phyloP scores from a whole-genome alignment of 2,113 vertebrate genomes.

The Natator depressus region DNA sequence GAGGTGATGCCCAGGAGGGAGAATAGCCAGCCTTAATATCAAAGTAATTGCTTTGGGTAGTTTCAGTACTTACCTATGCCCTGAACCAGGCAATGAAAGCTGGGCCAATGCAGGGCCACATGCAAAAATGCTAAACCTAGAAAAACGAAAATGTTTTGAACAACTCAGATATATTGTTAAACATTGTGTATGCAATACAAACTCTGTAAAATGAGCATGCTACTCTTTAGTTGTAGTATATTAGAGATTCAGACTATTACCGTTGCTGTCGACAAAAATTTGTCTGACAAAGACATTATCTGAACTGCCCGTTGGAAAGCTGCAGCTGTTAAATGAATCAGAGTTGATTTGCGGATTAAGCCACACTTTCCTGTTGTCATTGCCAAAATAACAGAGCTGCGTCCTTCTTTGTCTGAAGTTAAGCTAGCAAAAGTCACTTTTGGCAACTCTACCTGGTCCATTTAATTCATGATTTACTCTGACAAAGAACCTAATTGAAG shows the following conservation, averaged over 20 bases:
- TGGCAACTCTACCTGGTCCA: slow-evolving; percentile 24
- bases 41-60: background rate
- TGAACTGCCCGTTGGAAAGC: background rate
- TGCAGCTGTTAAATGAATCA: background rate
- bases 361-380: slow-evolving; percentile 62
- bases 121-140: background rate
- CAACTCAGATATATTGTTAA: background rate
- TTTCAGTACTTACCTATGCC: background rate
- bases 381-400: slow-evolving; percentile 45
- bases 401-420: slow-evolving; percentile 51
- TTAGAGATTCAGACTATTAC: background rate
- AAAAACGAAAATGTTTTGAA: background rate
- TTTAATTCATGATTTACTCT: slow-evolving; percentile 23
- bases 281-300: background rate
- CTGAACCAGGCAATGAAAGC: background rate
- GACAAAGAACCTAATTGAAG: slow-evolving; percentile 41
- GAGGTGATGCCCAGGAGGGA: background rate
- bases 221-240: rapidly evolving
- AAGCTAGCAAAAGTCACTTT: slow-evolving; percentile 46
- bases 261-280: background rate
- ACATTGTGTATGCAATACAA: background rate
- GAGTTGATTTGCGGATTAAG: slow-evolving; percentile 65
- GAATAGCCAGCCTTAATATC: background rate
- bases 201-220: background rate
- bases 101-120: background rate